Evolutionary conservation across 2,888 invertebrate species (phyloP), one percentile per base, ranked within the genome.

Genomic region (Eupithecia insigniata): DNA sequence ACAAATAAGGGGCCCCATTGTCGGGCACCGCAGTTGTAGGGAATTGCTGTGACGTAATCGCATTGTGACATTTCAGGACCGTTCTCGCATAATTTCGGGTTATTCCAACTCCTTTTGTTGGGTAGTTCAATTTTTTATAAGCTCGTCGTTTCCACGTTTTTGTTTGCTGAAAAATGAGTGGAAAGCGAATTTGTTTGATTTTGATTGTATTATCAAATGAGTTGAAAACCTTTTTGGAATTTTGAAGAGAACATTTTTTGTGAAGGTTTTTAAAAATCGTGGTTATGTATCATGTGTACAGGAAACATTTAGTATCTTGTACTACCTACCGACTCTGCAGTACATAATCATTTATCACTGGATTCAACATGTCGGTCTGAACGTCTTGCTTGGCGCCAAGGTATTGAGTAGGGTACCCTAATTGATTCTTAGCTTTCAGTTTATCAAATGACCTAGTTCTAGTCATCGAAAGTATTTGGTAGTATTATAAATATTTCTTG

Each of bases 1-100:
- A 51, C 73, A 51, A 46, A 64, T 67, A 69, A 65, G 66, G 65
- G 67, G 67, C 65, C 34, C 69, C 58, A 73, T 76, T 76, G 73
- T 70, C 65, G 61, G 46, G 66, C 60, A 51, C 22, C 68, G 62
- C 70, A 66, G 68, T 74, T 73, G 64, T 66, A 55, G 69, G 67
- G 62, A 72, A 73, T 68, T 70, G 72, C 70, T 71, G 68, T 73
- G 72, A 72, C 76, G 68, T 70, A 67, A 74, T 73, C 66, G 64
- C 66, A 72, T 76, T 72, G 69, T 76, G 66, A 72, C 67, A 60
- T 72, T 69, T 69, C 69, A 64, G 67, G 28, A 34, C 58, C 66
- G 61, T 55, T 55, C 66, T 66, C 66, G 69, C 60, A 74, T 74
- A 71, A 74, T 74, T 74, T 74, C 69, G 66, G 75, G 62, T 66